Conservation (phyloP, 1,140 invertebrate genomes). For the Temnothorax curvispinosus region DNA sequence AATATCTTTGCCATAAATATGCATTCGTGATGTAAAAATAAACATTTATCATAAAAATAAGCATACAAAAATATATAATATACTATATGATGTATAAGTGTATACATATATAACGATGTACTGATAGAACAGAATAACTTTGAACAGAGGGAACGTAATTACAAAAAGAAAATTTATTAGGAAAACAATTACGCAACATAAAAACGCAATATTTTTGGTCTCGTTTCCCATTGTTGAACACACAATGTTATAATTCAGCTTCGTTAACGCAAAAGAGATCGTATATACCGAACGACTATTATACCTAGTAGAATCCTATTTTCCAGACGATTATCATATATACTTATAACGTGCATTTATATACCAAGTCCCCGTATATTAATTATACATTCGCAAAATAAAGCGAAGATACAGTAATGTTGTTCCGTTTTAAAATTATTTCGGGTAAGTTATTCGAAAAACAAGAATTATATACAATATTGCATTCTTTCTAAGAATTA, state of each 20-base stretch:
- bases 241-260: background rate
- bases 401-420: background rate
- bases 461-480: background rate
- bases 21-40: conserved; percentile 10
- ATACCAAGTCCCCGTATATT: background rate
- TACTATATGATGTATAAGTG: background rate
- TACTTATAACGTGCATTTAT: background rate
- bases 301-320: background rate
- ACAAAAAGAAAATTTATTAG: background rate
- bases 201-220: conserved; percentile 22
- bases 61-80: conserved; percentile 2
- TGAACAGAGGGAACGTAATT: background rate
- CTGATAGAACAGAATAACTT: conserved; percentile 26
- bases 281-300: background rate
- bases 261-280: background rate
- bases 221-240: background rate
- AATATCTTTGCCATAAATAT: background rate
- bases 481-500: background rate
- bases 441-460: background rate
- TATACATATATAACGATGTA: background rate
- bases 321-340: background rate
- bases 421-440: background rate
- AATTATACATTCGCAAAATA: background rate
- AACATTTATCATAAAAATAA: conserved; percentile 23
- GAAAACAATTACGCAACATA: background rate